phyloP scores from a whole-genome alignment of 2,797 vertebrate species.

The Pitangus sulphuratus region DNA sequence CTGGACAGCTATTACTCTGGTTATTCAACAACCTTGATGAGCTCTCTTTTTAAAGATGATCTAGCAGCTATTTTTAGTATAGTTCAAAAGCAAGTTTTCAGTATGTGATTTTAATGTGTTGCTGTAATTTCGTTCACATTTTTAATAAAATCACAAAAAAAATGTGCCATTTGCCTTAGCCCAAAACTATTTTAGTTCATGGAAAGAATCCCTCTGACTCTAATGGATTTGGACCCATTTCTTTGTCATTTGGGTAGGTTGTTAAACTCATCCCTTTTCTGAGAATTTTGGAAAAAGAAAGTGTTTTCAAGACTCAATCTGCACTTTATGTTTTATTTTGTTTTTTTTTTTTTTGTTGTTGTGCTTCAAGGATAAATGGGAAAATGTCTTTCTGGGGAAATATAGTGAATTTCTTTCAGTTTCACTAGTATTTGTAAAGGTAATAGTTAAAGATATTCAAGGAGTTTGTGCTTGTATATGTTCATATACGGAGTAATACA shows the following conservation, averaged over 20 bases:
- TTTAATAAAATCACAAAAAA: constrained; percentile 8
- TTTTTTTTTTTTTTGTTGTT: not conserved
- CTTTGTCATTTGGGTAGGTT: not conserved
- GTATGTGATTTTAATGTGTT: not conserved
- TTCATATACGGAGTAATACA: not conserved
- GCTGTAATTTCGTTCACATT: not conserved
- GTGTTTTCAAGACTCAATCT: not conserved
- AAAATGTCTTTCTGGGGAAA: not conserved
- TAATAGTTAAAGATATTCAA: not conserved
- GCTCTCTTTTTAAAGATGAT: constrained; percentile 18
- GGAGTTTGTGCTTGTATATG: not conserved
- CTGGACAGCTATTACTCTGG: constrained; percentile 16
- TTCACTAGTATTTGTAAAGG: not conserved
- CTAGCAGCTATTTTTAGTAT: constrained; percentile 6
- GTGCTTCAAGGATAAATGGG: not conserved
- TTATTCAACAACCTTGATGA: constrained; percentile 25
- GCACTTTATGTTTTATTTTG: not conserved
- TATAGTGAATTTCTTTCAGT: not conserved
- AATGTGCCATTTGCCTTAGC: not conserved
- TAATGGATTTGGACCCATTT: constrained; percentile 8
- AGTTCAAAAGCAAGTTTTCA: not conserved
- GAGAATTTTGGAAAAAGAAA: not conserved
- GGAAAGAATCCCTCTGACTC: not conserved
- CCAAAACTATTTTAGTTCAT: not conserved
- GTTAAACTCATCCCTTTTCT: not conserved